Conservation (phyloP, 2,888 invertebrate genomes). For the Scaptomyza caliginosa region DNA sequence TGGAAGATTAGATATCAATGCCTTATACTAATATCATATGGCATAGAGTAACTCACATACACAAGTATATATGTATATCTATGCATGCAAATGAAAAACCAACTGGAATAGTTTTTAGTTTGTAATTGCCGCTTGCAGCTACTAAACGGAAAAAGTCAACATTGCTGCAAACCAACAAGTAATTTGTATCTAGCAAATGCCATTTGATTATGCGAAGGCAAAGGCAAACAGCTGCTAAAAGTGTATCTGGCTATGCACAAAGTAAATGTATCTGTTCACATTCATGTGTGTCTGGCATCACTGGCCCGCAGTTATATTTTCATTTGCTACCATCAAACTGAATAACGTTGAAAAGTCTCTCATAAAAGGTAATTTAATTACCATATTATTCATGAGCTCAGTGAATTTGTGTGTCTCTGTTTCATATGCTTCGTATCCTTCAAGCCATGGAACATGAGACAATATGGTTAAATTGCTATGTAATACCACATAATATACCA, state of each 20-base stretch:
- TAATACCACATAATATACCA: slow-evolving; percentile 23
- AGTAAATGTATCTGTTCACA: neutral
- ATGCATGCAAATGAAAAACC: too few relatives aligned
- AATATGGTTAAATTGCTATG: slow-evolving; percentile 20
- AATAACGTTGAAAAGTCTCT: slow-evolving; percentile 55
- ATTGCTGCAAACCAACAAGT: slow-evolving; percentile 27
- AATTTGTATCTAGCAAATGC: slow-evolving; percentile 20
- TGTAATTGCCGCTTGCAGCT: slow-evolving; percentile 50
- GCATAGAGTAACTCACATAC: too few relatives aligned
- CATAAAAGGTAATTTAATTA: slow-evolving; percentile 64
- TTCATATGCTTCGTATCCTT: slow-evolving; percentile 15
- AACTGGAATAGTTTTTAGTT: slow-evolving; percentile 4
- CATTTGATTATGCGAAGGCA: slow-evolving; percentile 16
- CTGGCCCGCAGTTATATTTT: slow-evolving; percentile 53
- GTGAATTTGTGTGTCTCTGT: slow-evolving; percentile 14
- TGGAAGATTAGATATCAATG: too few relatives aligned
- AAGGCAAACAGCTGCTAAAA: slow-evolving; percentile 7
- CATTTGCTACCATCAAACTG: slow-evolving; percentile 60
- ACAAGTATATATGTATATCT: too few relatives aligned
- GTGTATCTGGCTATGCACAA: slow-evolving; percentile 5
- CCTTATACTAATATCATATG: too few relatives aligned
- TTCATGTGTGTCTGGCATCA: slow-evolving; percentile 8
- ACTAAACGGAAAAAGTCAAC: slow-evolving; percentile 44
- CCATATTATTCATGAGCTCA: slow-evolving; percentile 45
- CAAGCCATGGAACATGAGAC: neutral